phyloP scores from a whole-genome alignment of 1,140 invertebrate genomes.

The Anoplolepis gracilipes region DNA sequence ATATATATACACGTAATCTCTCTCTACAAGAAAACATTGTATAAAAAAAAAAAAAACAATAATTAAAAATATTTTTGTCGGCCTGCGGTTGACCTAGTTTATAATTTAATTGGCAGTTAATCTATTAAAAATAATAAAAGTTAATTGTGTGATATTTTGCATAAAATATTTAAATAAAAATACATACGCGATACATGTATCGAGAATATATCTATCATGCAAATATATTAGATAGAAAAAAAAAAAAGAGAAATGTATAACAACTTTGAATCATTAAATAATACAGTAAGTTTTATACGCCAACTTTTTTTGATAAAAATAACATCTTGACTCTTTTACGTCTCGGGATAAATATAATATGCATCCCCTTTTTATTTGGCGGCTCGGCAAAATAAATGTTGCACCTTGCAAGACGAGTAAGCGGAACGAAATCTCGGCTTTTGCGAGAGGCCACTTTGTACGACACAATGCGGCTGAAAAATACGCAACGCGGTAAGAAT shows the following conservation, averaged over 20 bases:
- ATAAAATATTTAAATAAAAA: not conserved
- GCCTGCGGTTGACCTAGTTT: not conserved
- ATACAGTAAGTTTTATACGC: not conserved
- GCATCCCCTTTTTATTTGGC: not conserved
- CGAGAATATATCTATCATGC: too few species aligned
- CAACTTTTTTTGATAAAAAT: not conserved
- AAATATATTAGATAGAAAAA: too few species aligned
- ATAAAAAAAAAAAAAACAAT: not conserved
- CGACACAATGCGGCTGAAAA: not conserved
- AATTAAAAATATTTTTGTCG: not conserved
- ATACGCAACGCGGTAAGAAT: constrained; percentile 36
- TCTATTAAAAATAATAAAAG: not conserved
- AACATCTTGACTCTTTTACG: not conserved
- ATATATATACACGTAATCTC: too few species aligned
- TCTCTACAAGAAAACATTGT: too few species aligned
- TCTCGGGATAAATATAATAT: not conserved
- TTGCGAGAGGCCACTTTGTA: not conserved
- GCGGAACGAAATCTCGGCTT: constrained; percentile 22
- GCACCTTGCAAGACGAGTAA: not conserved
- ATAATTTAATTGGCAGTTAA: not conserved
- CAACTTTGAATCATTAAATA: not conserved
- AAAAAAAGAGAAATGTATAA: not conserved
- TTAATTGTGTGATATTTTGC: not conserved
- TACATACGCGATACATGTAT: not conserved
- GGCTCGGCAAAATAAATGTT: not conserved